Conservation (phyloP, 2,113 vertebrate genomes). For the Pycnonotus jocosus region DNA sequence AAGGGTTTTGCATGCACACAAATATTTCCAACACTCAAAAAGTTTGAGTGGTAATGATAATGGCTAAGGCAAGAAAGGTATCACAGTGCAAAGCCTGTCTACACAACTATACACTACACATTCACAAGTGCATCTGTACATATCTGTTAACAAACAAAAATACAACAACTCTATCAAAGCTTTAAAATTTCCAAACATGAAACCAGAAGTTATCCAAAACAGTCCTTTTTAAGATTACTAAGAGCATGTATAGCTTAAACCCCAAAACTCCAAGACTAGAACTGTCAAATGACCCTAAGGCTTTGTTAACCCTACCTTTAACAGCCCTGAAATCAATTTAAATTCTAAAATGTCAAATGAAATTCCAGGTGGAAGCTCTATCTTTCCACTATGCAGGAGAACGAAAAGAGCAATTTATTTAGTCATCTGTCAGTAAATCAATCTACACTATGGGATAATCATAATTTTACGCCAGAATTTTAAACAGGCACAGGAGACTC, state of each 20-base stretch:
- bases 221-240: background rate
- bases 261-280: background rate
- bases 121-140: background rate
- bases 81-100: background rate
- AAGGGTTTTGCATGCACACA: background rate
- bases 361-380: background rate
- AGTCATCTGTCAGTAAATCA: background rate
- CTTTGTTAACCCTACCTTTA: background rate
- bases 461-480: background rate
- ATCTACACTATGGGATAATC: background rate
- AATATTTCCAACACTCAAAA: background rate
- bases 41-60: background rate
- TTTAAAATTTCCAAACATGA: background rate
- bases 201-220: background rate
- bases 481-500: background rate
- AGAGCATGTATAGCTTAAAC: background rate
- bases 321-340: background rate
- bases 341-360: background rate
- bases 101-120: background rate
- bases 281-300: background rate
- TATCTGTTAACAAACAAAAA: background rate
- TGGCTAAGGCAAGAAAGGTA: background rate
- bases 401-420: background rate
- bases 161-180: background rate
- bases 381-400: background rate